Evolutionary conservation across 2,113 vertebrate species (phyloP), one percentile per base, ranked within the genome.

Genomic region (Notothenia coriiceps): DNA sequence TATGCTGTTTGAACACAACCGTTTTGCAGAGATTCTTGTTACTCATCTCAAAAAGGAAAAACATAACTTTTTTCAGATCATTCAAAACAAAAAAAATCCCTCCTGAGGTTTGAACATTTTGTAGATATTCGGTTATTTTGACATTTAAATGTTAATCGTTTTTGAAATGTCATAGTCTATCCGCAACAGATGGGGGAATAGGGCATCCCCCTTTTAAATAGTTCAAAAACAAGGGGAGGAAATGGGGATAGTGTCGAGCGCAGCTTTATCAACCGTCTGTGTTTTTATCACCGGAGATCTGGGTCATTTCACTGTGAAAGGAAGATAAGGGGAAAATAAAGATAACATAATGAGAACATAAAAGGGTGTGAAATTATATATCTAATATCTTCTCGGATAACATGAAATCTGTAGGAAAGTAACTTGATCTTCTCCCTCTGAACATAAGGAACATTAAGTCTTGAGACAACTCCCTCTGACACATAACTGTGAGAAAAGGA

Each of bases 81-180:
- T 22, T 46, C 15, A 49, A 80, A 51, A 13, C 14, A 62, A 68
- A 61, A 49, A 89, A 92, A 88, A 81, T 72, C 75, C 88, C 87
- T 87, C 20, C n/a, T 49, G 59, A 85, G 60, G 85, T 69, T 54
- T 70, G 88, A 86, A 82, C 75, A 85, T 80, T 73, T 82, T 70
- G 81, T 67, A 85, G 77, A 85, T 84, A 85, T 89, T 88, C 84
- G 68, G 68, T 93, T 89, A 79, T 91, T 93, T 82, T 95, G 94
- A 94, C 94, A 93, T 94, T 95, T 94, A 91, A 89, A 94, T 91
- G 91, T 90, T 89, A 92, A 93, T 92, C 62, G 59, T 84, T 75
- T 76, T 91, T 91, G 76, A 95, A 95, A 94, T 94, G 94, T 95
- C 93, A 94, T 25, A 73, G 69, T 90, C 89, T 91, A 91, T 91